Evolutionary conservation across 2,113 vertebrate species (phyloP).

Genomic region (Puntigrus tetrazona): DNA sequence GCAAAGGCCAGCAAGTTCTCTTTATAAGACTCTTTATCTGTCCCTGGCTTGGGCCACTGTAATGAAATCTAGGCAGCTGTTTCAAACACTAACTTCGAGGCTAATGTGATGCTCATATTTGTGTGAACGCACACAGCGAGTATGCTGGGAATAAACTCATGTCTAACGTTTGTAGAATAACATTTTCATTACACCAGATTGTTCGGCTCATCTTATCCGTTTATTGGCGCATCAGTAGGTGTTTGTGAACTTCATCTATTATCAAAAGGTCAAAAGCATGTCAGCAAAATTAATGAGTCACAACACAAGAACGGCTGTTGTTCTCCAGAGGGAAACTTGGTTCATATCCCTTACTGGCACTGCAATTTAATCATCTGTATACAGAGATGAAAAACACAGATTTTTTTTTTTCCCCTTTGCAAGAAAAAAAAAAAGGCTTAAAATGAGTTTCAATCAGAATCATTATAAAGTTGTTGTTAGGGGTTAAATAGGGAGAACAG

Average conservation of each 20-base stretch:
- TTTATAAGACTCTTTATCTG: neutral
- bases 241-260: constrained; percentile 28
- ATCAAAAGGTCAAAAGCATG: constrained; percentile 17
- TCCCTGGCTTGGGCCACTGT: neutral
- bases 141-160: neutral
- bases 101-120: neutral
- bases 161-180: neutral
- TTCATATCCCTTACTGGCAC: constrained; percentile 42
- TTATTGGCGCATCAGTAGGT: neutral
- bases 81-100: neutral
- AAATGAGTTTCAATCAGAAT: neutral
- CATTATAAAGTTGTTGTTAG: neutral
- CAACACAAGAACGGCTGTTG: constrained; percentile 15
- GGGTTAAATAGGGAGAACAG: neutral
- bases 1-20: neutral
- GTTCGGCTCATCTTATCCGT: neutral
- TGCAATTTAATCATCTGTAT: constrained; percentile 33
- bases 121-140: neutral
- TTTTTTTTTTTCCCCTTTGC: neutral
- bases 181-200: neutral
- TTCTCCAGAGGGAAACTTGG: constrained; percentile 10
- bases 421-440: neutral
- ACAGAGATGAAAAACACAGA: neutral
- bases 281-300: constrained; percentile 17
- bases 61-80: neutral